Percentiles rank a stretch among this genome's conserved stretches.
Evolutionary conservation across 1,140 invertebrate genomes (phyloP).

Genomic region (Platyscapa corneri): DNA sequence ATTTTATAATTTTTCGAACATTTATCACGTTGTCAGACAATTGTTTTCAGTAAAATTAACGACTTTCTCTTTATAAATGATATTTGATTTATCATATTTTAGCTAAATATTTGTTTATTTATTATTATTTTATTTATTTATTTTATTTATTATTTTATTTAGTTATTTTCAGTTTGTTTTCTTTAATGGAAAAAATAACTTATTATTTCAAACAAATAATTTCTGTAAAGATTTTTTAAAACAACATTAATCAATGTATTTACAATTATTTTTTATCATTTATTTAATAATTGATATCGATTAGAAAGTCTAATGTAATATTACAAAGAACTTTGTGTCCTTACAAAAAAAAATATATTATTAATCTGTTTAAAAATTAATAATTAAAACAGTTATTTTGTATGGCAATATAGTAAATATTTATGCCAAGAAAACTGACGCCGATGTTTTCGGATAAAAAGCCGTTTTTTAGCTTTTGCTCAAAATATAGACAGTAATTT

Average conservation of each 20-base stretch:
- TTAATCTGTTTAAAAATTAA: not conserved
- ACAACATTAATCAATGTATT: too few relatives aligned
- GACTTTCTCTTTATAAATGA: not conserved
- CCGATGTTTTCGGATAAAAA: not conserved
- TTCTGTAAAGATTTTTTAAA: too few relatives aligned
- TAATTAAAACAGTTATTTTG: too few relatives aligned
- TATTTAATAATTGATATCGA: too few relatives aligned
- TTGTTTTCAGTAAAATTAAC: not conserved
- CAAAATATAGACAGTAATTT: not conserved
- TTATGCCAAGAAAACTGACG: too few relatives aligned
- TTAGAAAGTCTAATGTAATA: too few relatives aligned
- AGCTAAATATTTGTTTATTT: not conserved
- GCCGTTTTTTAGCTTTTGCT: not conserved
- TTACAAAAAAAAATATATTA: not conserved
- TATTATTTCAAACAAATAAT: not conserved
- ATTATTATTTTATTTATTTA: too few relatives aligned
- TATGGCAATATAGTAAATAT: too few relatives aligned
- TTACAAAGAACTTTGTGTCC: too few relatives aligned
- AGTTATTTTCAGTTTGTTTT: not conserved
- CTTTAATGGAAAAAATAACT: not conserved
- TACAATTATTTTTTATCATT: too few relatives aligned
- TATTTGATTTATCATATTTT: slow-evolving; percentile 5
- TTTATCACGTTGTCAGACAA: slow-evolving; percentile 14
- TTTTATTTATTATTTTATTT: too few relatives aligned
- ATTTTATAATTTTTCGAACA: slow-evolving; percentile 4